phyloP scores from a whole-genome alignment of 2,113 vertebrate genomes.

The Setophaga kirtlandii region DNA sequence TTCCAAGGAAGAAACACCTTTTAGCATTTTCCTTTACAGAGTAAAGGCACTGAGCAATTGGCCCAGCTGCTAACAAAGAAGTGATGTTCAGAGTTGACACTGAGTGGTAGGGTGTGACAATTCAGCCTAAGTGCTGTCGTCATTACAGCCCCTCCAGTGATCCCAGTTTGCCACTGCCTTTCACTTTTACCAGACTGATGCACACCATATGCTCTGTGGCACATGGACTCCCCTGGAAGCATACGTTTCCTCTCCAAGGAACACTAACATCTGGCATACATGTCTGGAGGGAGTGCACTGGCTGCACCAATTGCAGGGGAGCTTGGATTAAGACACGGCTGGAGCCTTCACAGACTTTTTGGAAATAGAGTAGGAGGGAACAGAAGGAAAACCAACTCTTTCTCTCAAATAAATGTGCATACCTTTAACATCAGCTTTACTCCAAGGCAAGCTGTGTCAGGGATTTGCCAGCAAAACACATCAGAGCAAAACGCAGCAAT shows the following conservation, averaged over 20 bases:
- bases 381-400: not conserved
- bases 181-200: not conserved
- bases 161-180: not conserved
- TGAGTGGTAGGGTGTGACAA: not conserved
- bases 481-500: not conserved
- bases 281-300: fast-evolving
- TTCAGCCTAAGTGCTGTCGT: not conserved
- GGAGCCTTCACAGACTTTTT: not conserved
- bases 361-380: not conserved
- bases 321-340: not conserved
- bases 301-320: fast-evolving
- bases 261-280: not conserved
- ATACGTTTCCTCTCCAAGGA: not conserved
- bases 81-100: not conserved
- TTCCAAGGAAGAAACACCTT: not conserved
- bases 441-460: not conserved
- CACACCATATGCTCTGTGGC: not conserved
- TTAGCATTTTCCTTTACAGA: not conserved
- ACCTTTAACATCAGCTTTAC: not conserved
- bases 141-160: not conserved
- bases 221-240: not conserved
- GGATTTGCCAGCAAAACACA: not conserved
- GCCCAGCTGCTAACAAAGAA: not conserved
- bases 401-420: not conserved
- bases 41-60: fast-evolving